These are phyloP conservation scores for Habrosyne pyritoides DNA, from an alignment of 2,888 invertebrate species.

Conservation along the genomic window DNA sequence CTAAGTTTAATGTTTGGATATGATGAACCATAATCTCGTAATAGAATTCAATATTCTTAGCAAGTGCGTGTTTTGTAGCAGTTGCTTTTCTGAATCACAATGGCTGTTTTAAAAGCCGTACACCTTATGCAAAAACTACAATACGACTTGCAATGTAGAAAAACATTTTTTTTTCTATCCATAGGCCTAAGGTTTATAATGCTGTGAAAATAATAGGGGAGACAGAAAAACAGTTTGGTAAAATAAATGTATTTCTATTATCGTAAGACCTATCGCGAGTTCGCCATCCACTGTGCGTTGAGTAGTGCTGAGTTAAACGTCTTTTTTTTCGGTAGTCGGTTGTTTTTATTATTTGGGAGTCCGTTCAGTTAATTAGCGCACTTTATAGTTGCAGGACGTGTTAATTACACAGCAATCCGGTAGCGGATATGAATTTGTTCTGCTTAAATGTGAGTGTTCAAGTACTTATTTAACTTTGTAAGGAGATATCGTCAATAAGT, in stretches of 20 bases:
- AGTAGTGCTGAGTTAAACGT: constrained; percentile 46
- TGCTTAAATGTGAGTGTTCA: constrained; percentile 48
- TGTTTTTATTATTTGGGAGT: constrained; percentile 61
- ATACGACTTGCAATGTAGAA: constrained; percentile 35
- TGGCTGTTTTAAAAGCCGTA: constrained; percentile 41
- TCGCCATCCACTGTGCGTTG: constrained; percentile 43
- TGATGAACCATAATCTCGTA: constrained; percentile 39
- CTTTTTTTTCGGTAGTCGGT: constrained; percentile 55
- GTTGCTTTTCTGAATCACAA: constrained; percentile 56
- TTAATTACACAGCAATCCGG: constrained; percentile 55
- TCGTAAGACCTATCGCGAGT: constrained; percentile 56
- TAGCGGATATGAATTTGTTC: constrained; percentile 65
- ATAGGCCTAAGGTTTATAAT: constrained; percentile 28
- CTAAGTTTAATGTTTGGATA: constrained; percentile 34
- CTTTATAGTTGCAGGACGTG: constrained; percentile 60
- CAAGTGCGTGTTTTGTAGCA: constrained; percentile 42
- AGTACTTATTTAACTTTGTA: constrained; percentile 18
- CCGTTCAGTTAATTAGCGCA: constrained; percentile 74
- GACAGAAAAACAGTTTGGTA: constrained; percentile 12
- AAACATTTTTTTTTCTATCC: constrained; percentile 22
- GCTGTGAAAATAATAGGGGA: constrained; percentile 19
- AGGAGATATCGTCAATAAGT: not conserved
- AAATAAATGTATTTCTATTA: constrained; percentile 23
- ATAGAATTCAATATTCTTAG: constrained; percentile 49
- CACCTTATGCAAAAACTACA: constrained; percentile 33